Evolutionary conservation across 2,888 invertebrate species (phyloP).

Genomic region (Microctonus aethiopoides): DNA sequence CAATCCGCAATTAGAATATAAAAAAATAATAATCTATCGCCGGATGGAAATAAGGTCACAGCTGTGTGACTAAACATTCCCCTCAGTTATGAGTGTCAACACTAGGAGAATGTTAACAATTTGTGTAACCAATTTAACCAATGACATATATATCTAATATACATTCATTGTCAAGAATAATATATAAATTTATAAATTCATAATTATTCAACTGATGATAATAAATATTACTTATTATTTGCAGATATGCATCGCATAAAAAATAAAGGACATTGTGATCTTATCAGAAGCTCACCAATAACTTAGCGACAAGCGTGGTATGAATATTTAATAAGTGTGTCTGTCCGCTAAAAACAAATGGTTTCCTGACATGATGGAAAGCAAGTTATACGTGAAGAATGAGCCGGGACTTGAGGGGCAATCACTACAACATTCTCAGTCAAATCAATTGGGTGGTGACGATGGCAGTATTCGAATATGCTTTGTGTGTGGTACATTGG

Average conservation of each 20-base stretch:
- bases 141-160: neutral
- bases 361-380: conserved; percentile 69
- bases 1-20: neutral
- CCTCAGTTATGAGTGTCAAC: conserved; percentile 33
- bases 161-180: neutral
- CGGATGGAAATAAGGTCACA: conserved; percentile 44
- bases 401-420: conserved; percentile 72
- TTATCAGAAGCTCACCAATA: conserved; percentile 16
- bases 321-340: conserved; percentile 24
- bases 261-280: conserved; percentile 7
- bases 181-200: neutral
- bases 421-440: conserved; percentile 52
- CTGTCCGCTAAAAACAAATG: conserved; percentile 47
- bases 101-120: neutral
- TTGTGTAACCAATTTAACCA: neutral
- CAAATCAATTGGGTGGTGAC: conserved; percentile 42
- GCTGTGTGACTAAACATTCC: conserved; percentile 46
- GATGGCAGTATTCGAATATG: conserved; percentile 67
- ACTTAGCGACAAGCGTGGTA: conserved; percentile 11
- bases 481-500: conserved; percentile 81
- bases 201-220: neutral
- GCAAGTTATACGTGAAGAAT: conserved; percentile 78
- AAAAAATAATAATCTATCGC: conserved; percentile 16
- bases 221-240: conserved; percentile 31
- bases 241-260: conserved; percentile 41